Conservation (phyloP, 2,888 invertebrate genomes). For the Polydrusus pterygomalis region DNA sequence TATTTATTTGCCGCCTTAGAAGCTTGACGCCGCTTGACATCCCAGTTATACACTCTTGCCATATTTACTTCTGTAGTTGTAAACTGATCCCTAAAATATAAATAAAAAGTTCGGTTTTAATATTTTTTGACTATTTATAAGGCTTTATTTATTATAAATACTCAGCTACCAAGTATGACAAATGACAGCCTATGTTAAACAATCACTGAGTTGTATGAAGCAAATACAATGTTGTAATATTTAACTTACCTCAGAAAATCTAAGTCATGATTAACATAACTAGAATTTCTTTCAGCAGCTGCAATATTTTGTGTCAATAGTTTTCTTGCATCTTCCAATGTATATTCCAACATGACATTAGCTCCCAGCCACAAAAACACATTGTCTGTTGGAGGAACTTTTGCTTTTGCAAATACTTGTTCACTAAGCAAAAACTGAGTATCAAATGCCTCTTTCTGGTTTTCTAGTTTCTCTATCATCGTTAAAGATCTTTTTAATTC, state of each 20-base stretch:
- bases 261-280: constrained; percentile 92
- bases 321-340: constrained; percentile 90
- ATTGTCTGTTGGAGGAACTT: constrained; percentile 90
- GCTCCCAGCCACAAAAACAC: constrained; percentile 91
- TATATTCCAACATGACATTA: constrained; percentile 98
- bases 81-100: constrained; percentile 89
- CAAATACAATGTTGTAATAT: not conserved
- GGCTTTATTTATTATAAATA: too few species aligned
- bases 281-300: constrained; percentile 88
- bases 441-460: constrained; percentile 86
- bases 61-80: constrained; percentile 99
- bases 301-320: constrained; percentile 88
- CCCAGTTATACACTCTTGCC: constrained; percentile 99
- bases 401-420: constrained; percentile 86
- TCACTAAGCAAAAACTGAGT: constrained; percentile 95
- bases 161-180: not conserved
- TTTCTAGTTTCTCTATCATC: constrained; percentile 91
- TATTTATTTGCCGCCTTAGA: constrained; percentile 61
- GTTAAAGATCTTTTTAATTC: constrained; percentile 93
- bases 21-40: constrained; percentile 86
- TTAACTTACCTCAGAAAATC: constrained; percentile 86
- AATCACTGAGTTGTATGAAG: too few species aligned
- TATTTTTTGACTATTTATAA: constrained; percentile 1
- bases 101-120: not conserved
- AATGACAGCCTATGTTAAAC: too few species aligned